Base-by-base conservation (phyloP, 1,140 invertebrate genomes). In the Diachasma alloeum region DNA sequence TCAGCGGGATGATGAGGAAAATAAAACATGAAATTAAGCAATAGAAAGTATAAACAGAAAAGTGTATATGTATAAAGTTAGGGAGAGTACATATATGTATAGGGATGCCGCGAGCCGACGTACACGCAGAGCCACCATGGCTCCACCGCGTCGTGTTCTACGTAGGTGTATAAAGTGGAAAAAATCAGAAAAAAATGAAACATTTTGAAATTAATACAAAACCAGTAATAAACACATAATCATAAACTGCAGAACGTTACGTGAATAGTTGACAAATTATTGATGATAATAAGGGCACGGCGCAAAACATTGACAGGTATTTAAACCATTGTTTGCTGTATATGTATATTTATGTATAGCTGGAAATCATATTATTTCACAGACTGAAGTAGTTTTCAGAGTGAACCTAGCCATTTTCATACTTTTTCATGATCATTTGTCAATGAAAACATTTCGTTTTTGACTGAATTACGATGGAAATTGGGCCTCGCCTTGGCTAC, bases 101-200 rank as follows among this genome's bases (percentile, higher is more conserved):
- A 80, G 78, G 53, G 74, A 75, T 80, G 75, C 36, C 42, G 76
- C 81, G 86, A 85, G 86, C 83, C 86, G 86, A 86, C 85, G 84
- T 86, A 26, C 15, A 19, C 83, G 39, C 1, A 83, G 85, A 86
- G 85, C 85, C 83, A 79, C 82, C n/a, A n/a, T 84, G 83, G 86
- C 85, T 87, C 84, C 72, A 85, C 85, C 87, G 83, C 85, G 86
- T 88, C 87, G 87, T 86, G 85, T 87, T 87, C 85, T 81, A 80
- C 68, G 83, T 88, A 87, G 84, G 74, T 84, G 83, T 84, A 85
- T 83, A 83, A 83, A 81, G 44, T 15, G 4, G 2, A 17, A 80
- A 81, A 19, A 56, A 22, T 79, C 79, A 75, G 72, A 76, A 44
- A n/a, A 53, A 19, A 9, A n/a, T n/a, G 17, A 53, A 53, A 53